Evolutionary conservation across 1,140 invertebrate species (phyloP).

Genomic region (Papilio machaon): DNA sequence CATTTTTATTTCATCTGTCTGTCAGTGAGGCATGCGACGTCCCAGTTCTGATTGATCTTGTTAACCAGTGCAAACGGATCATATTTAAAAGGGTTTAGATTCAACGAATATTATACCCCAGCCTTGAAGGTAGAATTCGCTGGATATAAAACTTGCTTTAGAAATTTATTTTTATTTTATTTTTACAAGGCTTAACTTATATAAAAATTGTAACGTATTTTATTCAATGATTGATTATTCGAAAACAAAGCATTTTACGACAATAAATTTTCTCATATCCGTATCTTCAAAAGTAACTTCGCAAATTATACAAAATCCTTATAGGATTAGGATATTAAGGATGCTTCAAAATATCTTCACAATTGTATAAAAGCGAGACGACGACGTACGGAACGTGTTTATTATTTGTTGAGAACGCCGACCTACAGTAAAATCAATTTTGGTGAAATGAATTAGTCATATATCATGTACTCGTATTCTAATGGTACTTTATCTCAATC

Average conservation of each 20-base stretch:
- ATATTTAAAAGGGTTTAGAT: background rate
- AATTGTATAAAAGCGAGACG: constrained; percentile 12
- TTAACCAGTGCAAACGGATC: constrained; percentile 38
- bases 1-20: constrained; percentile 3
- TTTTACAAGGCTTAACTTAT: background rate
- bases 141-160: background rate
- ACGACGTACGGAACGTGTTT: constrained; percentile 12
- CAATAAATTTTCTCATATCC: background rate
- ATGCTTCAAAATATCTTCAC: constrained; percentile 15
- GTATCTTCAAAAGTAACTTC: background rate
- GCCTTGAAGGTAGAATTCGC: background rate
- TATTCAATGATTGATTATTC: background rate
- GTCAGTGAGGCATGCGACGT: background rate
- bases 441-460: background rate
- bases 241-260: background rate
- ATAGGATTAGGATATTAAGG: background rate
- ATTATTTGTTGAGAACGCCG: background rate
- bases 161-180: background rate
- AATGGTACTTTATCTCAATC: background rate
- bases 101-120: constrained; percentile 5
- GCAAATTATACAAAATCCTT: background rate
- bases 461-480: background rate
- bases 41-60: constrained; percentile 51
- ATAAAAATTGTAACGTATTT: background rate
- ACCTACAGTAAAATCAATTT: constrained; percentile 5